These are phyloP conservation scores for Digitonthophagus gazella DNA, from an alignment of 2,888 invertebrate species.

Conservation along the genomic window DNA sequence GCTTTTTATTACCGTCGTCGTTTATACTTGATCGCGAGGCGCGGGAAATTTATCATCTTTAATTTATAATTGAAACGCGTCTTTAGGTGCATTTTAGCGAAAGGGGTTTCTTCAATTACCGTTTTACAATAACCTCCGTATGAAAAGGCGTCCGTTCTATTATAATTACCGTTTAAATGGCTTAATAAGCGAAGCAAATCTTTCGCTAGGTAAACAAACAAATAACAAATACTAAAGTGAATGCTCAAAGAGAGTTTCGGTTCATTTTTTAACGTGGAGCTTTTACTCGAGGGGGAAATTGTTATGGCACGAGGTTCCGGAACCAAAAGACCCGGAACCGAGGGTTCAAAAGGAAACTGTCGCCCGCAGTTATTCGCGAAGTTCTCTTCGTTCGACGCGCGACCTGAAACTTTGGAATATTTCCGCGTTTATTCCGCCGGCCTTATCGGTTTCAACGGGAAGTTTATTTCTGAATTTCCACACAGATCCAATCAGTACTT, in stretches of 20 bases:
- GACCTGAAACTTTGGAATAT: background rate
- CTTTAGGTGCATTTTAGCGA: too few relatives aligned
- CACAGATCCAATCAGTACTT: background rate
- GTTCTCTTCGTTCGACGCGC: background rate
- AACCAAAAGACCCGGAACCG: background rate
- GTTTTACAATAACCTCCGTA: too few relatives aligned
- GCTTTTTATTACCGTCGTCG: slow-evolving; percentile 12
- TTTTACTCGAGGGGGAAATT: too few relatives aligned
- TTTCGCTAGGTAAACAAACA: background rate
- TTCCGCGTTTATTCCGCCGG: background rate
- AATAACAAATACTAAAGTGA: too few relatives aligned
- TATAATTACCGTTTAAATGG: too few relatives aligned
- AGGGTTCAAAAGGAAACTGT: background rate
- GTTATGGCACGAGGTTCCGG: background rate
- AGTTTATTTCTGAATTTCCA: background rate
- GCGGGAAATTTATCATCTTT: slow-evolving; percentile 15
- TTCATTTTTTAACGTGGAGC: too few relatives aligned
- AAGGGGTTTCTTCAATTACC: too few relatives aligned
- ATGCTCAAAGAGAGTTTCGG: too few relatives aligned
- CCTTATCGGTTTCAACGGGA: background rate
- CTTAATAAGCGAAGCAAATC: too few relatives aligned
- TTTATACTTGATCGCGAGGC: slow-evolving; percentile 12
- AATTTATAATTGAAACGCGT: slow-evolving; percentile 14
- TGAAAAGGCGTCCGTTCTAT: too few relatives aligned
- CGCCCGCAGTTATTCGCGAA: background rate